These are phyloP conservation scores for Acanthaster planci DNA, from an alignment of 35 echinoderm and acorn worm species.

Conservation along the genomic window DNA sequence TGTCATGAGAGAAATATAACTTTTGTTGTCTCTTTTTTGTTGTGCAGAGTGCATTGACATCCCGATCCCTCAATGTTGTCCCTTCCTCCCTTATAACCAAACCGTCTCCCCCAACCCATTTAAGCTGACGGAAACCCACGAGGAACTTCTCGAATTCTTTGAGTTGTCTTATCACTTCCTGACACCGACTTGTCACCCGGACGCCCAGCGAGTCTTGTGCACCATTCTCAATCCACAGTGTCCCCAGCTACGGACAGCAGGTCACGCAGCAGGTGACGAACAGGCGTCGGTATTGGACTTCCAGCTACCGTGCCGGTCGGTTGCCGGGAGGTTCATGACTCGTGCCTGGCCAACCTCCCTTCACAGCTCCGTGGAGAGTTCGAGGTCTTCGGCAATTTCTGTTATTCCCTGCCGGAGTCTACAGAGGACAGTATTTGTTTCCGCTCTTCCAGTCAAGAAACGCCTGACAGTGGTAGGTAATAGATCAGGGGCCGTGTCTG, in stretches of 20 bases:
- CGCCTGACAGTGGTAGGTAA: background rate
- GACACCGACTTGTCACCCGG: constrained; percentile 18
- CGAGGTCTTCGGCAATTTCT: constrained; percentile 5
- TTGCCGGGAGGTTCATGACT: constrained; percentile 17
- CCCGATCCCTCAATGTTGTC: background rate
- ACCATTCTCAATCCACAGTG: constrained; percentile 27
- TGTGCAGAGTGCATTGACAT: background rate
- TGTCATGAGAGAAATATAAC: no score
- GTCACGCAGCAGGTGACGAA: background rate
- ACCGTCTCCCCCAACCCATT: constrained; percentile 35
- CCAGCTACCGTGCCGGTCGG: constrained; percentile 24
- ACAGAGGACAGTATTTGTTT: constrained; percentile 18
- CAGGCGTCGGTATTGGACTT: constrained; percentile 21
- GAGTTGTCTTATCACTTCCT: constrained; percentile 11
- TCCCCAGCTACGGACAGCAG: background rate
- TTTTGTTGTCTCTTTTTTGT: background rate
- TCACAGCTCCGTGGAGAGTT: background rate
- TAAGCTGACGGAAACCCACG: background rate
- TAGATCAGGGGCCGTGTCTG: no score
- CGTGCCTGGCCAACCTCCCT: background rate
- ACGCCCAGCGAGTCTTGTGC: constrained; percentile 24
- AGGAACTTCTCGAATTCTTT: constrained; percentile 7
- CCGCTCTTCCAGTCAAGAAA: background rate
- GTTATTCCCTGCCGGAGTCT: constrained; percentile 31
- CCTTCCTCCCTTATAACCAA: constrained; percentile 2